Evolutionary conservation across 2,797 vertebrate genomes (phyloP).

Genomic region (Eptatretus atami): DNA sequence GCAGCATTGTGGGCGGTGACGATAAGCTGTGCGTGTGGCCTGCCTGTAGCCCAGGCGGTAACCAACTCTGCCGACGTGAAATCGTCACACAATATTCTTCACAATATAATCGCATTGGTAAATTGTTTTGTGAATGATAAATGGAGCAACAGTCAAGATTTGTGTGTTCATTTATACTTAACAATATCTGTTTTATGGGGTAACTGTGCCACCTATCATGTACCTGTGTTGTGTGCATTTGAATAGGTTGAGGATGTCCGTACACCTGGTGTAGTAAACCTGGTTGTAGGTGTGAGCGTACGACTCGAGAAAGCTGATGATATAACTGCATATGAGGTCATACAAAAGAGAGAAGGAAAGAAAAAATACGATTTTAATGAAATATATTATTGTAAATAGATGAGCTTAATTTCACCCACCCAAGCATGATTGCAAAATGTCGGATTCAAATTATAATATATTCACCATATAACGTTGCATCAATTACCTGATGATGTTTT

Average conservation of each 20-base stretch:
- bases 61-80: constrained; percentile 33
- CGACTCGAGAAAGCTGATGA: constrained; percentile 82
- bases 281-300: constrained; percentile 89
- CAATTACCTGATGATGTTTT: no score
- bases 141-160: no score
- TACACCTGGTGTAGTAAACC: constrained; percentile 90
- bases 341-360: no score
- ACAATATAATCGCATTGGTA: not conserved
- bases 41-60: constrained; percentile 83
- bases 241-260: constrained; percentile 98
- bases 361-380: no score
- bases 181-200: constrained; percentile 9
- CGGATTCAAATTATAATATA: no score
- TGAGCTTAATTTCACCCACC: no score
- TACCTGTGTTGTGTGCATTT: constrained; percentile 90
- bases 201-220: constrained; percentile 6
- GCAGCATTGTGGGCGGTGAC: constrained; percentile 75
- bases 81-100: not conserved
- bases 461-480: no score
- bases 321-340: constrained; percentile 26
- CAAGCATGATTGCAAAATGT: no score
- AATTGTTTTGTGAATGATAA: no score
- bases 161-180: constrained; percentile 8
- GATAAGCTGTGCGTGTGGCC: constrained; percentile 74
- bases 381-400: no score